Percentiles rank a stretch among this genome's conserved stretches.
Evolutionary conservation across 2,888 invertebrate genomes (phyloP).

Genomic region (Caenorhabditis sp.): DNA sequence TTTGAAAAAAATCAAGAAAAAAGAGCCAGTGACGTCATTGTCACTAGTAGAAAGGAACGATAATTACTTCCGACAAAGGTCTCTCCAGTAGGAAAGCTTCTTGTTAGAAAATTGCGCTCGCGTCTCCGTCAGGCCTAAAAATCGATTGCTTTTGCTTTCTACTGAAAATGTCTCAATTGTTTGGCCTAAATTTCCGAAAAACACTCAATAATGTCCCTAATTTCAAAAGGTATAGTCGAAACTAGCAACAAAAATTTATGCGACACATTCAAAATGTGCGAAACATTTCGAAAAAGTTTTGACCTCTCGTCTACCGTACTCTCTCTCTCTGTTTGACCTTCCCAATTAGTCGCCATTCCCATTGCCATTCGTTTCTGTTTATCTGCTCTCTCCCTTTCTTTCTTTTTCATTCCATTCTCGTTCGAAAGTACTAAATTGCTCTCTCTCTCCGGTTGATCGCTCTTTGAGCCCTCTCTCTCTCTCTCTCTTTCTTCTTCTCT

Average conservation of each 20-base stretch:
- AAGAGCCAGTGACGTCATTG: background rate
- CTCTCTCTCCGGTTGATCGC: background rate
- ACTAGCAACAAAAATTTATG: too few relatives aligned
- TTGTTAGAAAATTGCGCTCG: background rate
- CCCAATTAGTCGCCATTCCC: too few relatives aligned
- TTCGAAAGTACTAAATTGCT: too few relatives aligned
- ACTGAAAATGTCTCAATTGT: too few relatives aligned
- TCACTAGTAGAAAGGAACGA: constrained; percentile 10
- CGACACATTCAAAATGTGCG: too few relatives aligned
- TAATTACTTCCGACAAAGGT: constrained; percentile 26
- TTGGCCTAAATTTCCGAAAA: too few relatives aligned
- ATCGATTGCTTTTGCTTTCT: too few relatives aligned
- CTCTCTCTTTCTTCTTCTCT: background rate
- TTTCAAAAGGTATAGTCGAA: too few relatives aligned
- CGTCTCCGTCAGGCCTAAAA: too few relatives aligned
- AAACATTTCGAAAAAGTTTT: too few relatives aligned
- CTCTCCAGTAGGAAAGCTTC: background rate
- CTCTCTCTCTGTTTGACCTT: background rate
- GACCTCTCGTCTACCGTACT: background rate
- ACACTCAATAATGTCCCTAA: too few relatives aligned
- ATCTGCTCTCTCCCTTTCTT: constrained; percentile 1
- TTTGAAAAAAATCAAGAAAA: constrained; percentile 5
- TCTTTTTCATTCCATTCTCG: background rate
- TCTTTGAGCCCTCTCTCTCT: background rate
- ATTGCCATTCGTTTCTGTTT: constrained; percentile 2